phyloP scores from a whole-genome alignment of 2,888 invertebrate species.

The Ellobium chinense region DNA sequence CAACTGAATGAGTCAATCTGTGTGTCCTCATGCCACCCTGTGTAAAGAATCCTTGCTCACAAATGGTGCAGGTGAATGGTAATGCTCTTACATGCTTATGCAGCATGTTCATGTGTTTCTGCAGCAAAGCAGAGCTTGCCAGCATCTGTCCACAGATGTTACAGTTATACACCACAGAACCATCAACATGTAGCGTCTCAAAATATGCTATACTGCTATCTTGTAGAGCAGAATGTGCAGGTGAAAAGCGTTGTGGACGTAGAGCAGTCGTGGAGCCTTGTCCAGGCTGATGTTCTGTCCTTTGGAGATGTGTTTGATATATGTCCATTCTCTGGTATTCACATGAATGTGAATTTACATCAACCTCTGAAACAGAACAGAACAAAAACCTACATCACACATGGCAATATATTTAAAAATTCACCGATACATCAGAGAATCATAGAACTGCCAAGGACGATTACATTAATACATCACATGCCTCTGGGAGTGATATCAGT shows the following conservation, averaged over 20 bases:
- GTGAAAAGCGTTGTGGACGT: not conserved
- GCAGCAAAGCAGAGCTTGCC: not conserved
- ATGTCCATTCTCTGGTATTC: not conserved
- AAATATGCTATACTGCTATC: not conserved
- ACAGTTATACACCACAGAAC: slow-evolving; percentile 23
- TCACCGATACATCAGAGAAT: no score
- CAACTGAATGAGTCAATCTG: slow-evolving; percentile 31
- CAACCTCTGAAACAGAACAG: slow-evolving; percentile 36
- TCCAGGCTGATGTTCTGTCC: not conserved
- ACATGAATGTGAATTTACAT: slow-evolving; percentile 24
- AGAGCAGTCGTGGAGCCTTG: not conserved
- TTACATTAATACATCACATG: no score
- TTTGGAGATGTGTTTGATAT: not conserved
- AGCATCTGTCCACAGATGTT: slow-evolving; percentile 22
- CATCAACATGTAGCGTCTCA: not conserved
- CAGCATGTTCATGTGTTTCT: slow-evolving; percentile 37
- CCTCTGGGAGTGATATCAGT: no score
- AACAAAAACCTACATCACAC: slow-evolving; percentile 13
- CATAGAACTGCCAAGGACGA: no score
- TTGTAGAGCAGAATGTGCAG: not conserved
- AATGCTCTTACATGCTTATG: slow-evolving; percentile 24
- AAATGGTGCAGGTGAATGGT: slow-evolving; percentile 35
- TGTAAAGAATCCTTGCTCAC: slow-evolving; percentile 44
- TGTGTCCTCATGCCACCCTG: slow-evolving; percentile 37
- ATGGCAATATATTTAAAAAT: no score